Percentiles rank a stretch among this genome's conserved stretches.
Conservation (phyloP, 2,113 vertebrate genomes). For the Syngnathoides biaculeatus region DNA sequence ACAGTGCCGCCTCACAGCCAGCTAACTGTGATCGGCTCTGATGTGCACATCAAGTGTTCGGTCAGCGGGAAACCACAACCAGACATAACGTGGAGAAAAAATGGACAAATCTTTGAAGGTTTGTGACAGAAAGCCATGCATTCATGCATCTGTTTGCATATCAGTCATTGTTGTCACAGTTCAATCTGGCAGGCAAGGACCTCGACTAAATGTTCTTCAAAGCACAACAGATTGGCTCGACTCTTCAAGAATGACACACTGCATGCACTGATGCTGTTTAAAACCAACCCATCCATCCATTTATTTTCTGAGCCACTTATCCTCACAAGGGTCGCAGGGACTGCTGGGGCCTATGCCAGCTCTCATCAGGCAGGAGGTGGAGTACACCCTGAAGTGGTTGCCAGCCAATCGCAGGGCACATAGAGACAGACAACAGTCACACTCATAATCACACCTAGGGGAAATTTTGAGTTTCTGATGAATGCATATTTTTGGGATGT, state of each 20-base stretch:
- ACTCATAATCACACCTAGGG: too few species aligned
- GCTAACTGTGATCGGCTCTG: conserved; percentile 76
- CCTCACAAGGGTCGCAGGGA: too few species aligned
- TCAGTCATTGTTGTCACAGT: not conserved
- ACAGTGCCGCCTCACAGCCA: conserved; percentile 74
- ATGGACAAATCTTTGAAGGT: conserved; percentile 79
- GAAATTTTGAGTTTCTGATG: too few species aligned
- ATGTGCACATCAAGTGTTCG: conserved; percentile 80
- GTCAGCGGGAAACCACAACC: conserved; percentile 82
- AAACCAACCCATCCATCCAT: too few species aligned
- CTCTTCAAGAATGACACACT: not conserved
- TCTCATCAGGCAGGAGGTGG: too few species aligned
- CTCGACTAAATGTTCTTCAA: not conserved
- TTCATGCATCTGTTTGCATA: conserved; percentile 9
- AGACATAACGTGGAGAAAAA: conserved; percentile 81
- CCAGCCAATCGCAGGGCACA: too few species aligned
- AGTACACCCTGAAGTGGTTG: too few species aligned
- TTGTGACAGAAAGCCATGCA: conserved; percentile 43
- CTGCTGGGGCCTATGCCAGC: too few species aligned
- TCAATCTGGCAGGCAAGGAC: conserved; percentile 9
- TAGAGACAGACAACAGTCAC: too few species aligned
- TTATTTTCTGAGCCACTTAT: too few species aligned
- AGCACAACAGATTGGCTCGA: not conserved
- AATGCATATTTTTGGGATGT: too few species aligned
- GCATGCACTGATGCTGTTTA: not conserved